Percentiles rank a stretch among this genome's conserved stretches.
phyloP scores from a whole-genome alignment of 2,797 vertebrate species.

The Sebastiscus tertius region DNA sequence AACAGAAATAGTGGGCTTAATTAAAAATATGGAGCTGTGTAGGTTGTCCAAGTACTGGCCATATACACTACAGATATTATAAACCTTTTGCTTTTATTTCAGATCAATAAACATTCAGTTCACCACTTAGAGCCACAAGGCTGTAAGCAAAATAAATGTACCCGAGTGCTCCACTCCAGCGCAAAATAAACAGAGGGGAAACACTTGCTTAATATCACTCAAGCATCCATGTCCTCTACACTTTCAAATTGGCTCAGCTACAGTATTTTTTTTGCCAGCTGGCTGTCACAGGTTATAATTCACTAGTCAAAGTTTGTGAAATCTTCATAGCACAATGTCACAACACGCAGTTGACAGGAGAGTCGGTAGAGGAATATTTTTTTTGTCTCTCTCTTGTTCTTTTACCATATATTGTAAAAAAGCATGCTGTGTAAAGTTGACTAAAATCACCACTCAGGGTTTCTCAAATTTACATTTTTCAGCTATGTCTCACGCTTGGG shows the following conservation, averaged over 20 bases:
- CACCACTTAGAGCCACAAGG: background rate
- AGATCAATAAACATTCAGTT: constrained; percentile 12
- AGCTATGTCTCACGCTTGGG: background rate
- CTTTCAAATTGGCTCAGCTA: constrained; percentile 8
- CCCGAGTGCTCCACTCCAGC: background rate
- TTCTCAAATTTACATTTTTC: constrained; percentile 14
- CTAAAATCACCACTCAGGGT: constrained; percentile 3
- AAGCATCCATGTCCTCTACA: background rate
- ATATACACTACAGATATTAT: background rate
- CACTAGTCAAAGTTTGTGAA: constrained; percentile 15
- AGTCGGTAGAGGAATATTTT: background rate
- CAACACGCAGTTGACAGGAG: background rate
- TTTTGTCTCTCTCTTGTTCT: background rate
- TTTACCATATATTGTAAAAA: background rate
- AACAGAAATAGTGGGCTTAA: constrained; percentile 4
- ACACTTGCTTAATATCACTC: background rate
- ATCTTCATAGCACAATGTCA: constrained; percentile 11
- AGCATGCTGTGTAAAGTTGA: background rate
- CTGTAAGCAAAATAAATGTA: constrained; percentile 12
- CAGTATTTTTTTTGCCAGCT: background rate
- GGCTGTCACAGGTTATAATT: constrained; percentile 12
- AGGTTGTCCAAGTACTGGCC: background rate
- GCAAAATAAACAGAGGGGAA: background rate
- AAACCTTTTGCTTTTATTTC: constrained; percentile 6
- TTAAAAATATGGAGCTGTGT: constrained; percentile 12